A percentile compares a stretch with the other conserved stretches of the same genome.
Evolutionary conservation across 2,888 invertebrate species (phyloP).

Genomic region (Shargacucullia verbasci): DNA sequence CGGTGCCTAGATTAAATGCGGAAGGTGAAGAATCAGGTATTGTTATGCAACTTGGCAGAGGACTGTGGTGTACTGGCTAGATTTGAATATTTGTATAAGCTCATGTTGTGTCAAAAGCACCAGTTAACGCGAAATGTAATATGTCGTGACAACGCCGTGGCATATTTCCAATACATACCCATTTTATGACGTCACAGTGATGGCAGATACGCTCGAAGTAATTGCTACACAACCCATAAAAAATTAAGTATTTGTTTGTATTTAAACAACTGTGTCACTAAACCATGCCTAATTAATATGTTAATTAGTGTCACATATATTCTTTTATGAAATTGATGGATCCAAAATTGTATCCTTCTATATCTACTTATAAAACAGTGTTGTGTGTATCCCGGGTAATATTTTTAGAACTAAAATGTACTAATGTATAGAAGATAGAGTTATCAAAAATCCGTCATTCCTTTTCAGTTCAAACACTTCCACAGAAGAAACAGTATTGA

Average conservation of each 20-base stretch:
- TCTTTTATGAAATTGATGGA: neutral
- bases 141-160: conserved; percentile 34
- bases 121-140: conserved; percentile 29
- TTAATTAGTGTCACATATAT: conserved; percentile 3
- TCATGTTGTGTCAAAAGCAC: conserved; percentile 29
- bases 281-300: neutral
- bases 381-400: neutral
- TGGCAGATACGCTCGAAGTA: conserved; percentile 19
- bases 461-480: too few relatives aligned
- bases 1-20: too few relatives aligned
- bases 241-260: conserved; percentile 10
- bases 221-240: conserved; percentile 19
- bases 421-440: too few relatives aligned
- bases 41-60: neutral
- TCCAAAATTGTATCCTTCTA: neutral
- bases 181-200: conserved; percentile 21
- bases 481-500: too few relatives aligned
- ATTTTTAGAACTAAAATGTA: too few relatives aligned
- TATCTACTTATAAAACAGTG: neutral
- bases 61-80: neutral
- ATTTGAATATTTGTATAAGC: conserved; percentile 5
- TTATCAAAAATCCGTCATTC: too few relatives aligned
- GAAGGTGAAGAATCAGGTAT: too few relatives aligned
- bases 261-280: conserved; percentile 14
- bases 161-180: conserved; percentile 41